Base-by-base conservation (phyloP, 2,113 vertebrate genomes). In the Centropristis striata region DNA sequence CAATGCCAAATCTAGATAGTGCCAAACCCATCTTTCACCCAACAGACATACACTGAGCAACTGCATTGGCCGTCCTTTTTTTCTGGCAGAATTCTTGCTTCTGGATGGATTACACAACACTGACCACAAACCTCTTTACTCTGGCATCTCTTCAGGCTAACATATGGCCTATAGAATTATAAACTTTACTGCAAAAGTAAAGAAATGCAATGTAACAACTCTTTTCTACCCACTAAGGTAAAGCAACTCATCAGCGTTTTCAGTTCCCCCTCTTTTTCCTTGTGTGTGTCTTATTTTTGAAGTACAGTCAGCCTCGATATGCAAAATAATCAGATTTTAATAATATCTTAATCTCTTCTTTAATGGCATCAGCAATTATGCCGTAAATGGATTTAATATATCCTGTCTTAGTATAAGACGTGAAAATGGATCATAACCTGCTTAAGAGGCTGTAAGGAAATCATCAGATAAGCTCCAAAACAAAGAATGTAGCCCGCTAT, bases 311-410 rank as follows among this genome's bases (percentile, higher is more conserved):
- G n/a, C 51, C n/a, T 74, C 80, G 57, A 84, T 65, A 81, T 71
- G 69, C 68, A 72, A 77, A 85, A 88, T 83, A 90, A 91, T 92
- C 85, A 20, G 49, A 80, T 89, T 75, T 90, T 61, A 77, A 86
- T 83, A 79, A 85, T 75, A 73, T 89, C 71, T 75, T 86, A 91
- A 93, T 90, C 90, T 87, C 67, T 50, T 86, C 59, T 79, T 77
- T 90, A 88, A 86, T 84, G 61, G 55, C 80, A 91, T 92, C 73
- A 90, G 81, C 79, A 84, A 87, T 89, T 87, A 85, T 81, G 54
- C 39, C 37, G 51, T 81, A 85, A 88, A 86, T 88, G 76, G 77
- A 90, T 94, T 93, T 82, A 77, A 60, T 88, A 72, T 74, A 88
- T 90, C 83, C 88, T 66, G 64, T 84, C 72, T 84, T 69, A 39